Base-by-base conservation (phyloP, 1,140 invertebrate species). In the Pemphigus obesinymphae region DNA sequence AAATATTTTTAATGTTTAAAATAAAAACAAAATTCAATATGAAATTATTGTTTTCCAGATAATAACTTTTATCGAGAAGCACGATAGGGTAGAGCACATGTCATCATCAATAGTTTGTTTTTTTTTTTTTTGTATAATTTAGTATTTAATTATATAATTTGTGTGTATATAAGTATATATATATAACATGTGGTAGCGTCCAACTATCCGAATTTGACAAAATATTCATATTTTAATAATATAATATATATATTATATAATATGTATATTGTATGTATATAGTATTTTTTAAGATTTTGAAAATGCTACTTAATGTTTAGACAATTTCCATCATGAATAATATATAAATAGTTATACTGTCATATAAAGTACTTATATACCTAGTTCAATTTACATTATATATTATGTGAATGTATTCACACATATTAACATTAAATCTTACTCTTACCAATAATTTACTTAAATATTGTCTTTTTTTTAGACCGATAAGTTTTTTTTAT, bases 201-300 rank as follows among this genome's bases (percentile, higher is more conserved):
- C 17, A 20, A 73, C 43, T 50, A 73, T 73, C 55, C 76, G 76
- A 80, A 80, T 80, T 80, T 1, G 76, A 80, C 76, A 63, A 43
- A 45, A n/a, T 45, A 45, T 45, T 45, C 10, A 11, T 45, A 45
- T 7, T 11, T 45, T 5, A 40, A 40, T 40, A 40, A 10, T 40
- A 10, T 45, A 13, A 45, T 45, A 45, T 45, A 45, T 45, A 40
- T 10, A 40, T 40, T 45, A 45, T 11, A 45, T 70, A 45, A 31
- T 43, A 37, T 66, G 3, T 23, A 23, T 70, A 7, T 13, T 40
- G n/a, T 26, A 17, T 72, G 13, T 48, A 6, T 72, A 72, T 5
- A 72, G 6, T 53, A 37, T 37, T 15, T 48, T 31, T 75, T 50
- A 29, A n/a, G 31, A 63, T 66, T 75, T 75, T 29, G 20, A 11